Evolutionary conservation across 1,140 invertebrate species (phyloP).

Genomic region (Trypoxylus dichotomus): DNA sequence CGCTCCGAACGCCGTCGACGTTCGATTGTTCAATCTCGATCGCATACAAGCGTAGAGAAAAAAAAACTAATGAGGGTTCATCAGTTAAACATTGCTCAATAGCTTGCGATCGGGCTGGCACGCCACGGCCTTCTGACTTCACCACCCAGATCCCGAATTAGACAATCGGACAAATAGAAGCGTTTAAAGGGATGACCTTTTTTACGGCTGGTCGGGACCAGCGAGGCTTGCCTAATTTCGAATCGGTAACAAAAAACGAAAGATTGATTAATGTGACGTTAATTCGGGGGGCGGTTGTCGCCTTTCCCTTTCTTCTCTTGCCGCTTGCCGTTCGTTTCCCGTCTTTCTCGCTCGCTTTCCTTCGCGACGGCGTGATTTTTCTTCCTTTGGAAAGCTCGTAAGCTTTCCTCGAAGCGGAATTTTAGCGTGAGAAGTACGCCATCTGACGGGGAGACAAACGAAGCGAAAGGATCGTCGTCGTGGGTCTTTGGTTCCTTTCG

Average conservation of each 20-base stretch:
- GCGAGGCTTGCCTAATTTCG: constrained; percentile 40
- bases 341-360: background rate
- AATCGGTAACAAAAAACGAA: constrained; percentile 41
- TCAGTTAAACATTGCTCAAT: constrained; percentile 42
- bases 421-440: background rate
- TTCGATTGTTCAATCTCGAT: constrained; percentile 38
- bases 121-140: constrained; percentile 42
- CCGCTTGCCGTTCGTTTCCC: background rate
- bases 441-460: background rate
- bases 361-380: background rate
- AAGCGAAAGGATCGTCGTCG: background rate
- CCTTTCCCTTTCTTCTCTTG: background rate
- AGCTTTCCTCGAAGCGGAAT: background rate
- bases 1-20: constrained; percentile 40
- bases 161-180: constrained; percentile 1
- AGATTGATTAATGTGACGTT: constrained; percentile 47
- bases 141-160: no score
- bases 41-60: background rate
- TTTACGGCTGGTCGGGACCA: constrained; percentile 33
- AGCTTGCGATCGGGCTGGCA: constrained; percentile 38
- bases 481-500: background rate
- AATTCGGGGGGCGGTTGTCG: constrained; percentile 32
- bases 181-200: background rate
- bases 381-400: background rate
- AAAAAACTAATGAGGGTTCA: constrained; percentile 47